Base-by-base conservation (phyloP, 2,888 invertebrate species). In the Dione juno region DNA sequence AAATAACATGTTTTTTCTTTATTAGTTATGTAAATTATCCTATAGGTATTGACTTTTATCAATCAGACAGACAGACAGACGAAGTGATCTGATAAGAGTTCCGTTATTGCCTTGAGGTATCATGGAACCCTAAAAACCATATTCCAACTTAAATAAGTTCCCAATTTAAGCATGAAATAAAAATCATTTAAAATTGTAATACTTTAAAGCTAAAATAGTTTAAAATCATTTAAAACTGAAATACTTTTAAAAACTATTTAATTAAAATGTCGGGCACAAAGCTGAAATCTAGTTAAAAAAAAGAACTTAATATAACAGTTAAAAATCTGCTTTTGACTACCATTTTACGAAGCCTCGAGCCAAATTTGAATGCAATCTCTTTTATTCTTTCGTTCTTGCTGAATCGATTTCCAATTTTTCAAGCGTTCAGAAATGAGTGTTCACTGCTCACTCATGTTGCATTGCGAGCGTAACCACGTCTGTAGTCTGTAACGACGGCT, bases 391-490 rank as follows among this genome's bases (percentile, higher is more conserved):
- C 61, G 45, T 45, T 61, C 61, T 61, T 48, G 64, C 50, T 64
- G 50, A 64, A 64, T 64, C 64, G 64, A 64, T 64, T 64, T 64
- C 50, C 64, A 50, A 64, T 64, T 64, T 37, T 64, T 64, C 64
- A 64, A 50, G 64, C 64, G 50, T 64, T 64, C 64, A 64, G 64
- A 50, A 64, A 64, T 64, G 64, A 64, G 64, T 64, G 50, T 16
- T 64, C 64, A 64, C 50, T 53, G 65, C 53, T 66, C 65, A 66
- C 53, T 66, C 65, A 66, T 66, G 53, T 53, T 66, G 65, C 65
- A 66, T 43, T 66, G 65, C 53, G 41, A 21, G 14, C 21, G 53
- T 19, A 65, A 65, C 50, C 40, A 28, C 65, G 40, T 65, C 40
- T 19, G 61, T 5, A 28, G 40, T 65, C 40, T n/a, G 52, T 28